These are phyloP conservation scores for Atlantisia rogersi DNA, from an alignment of 2,113 vertebrate genomes.

Conservation along the genomic window DNA sequence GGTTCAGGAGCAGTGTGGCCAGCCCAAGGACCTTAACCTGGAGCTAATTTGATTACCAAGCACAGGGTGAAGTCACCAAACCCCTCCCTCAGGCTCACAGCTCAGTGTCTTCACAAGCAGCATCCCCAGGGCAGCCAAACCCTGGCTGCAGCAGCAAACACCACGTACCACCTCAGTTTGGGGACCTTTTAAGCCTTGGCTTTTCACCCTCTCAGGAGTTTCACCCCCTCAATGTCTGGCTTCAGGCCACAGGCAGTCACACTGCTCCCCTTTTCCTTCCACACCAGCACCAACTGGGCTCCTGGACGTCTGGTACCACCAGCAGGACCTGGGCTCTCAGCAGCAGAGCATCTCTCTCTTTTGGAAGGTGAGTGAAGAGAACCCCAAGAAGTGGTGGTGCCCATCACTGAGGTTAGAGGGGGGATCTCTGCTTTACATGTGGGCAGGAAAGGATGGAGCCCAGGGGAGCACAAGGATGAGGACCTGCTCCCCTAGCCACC, in stretches of 20 bases:
- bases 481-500: neutral
- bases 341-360: slow-evolving; percentile 70
- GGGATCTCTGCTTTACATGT: rapidly evolving
- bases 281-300: slow-evolving; percentile 56
- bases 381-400: neutral
- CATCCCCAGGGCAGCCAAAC: neutral
- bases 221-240: neutral
- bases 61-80: neutral
- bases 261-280: neutral
- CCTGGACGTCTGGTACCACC: slow-evolving; percentile 73
- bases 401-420: neutral
- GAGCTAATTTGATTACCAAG: rapidly evolving
- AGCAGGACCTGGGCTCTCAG: neutral
- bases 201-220: neutral
- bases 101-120: rapidly evolving
- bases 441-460: neutral
- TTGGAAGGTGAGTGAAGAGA: slow-evolving; percentile 72
- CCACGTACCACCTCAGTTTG: too few relatives aligned
- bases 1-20: rapidly evolving
- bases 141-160: neutral
- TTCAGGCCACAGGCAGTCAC: neutral
- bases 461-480: rapidly evolving
- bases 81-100: rapidly evolving
- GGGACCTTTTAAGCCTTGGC: rapidly evolving
- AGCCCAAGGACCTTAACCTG: neutral